Base-by-base conservation (phyloP, 2,888 invertebrate species). In the Drosophila fulvimacula region DNA sequence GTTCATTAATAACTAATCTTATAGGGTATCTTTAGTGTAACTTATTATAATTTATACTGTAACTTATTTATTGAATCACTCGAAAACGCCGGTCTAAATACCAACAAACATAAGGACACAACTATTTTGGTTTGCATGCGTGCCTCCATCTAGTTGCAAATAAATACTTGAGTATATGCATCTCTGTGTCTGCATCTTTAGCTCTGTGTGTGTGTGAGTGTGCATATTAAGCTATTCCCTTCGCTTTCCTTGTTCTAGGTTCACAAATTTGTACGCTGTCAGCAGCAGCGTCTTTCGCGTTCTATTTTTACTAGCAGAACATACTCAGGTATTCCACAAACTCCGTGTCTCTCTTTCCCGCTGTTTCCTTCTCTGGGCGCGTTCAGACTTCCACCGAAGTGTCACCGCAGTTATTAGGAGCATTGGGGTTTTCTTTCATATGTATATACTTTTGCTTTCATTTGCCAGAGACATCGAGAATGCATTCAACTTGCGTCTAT, bases 191-290 rank as follows among this genome's bases (percentile, higher is more conserved):
- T 48, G 32, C 56, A 61, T 58, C n/a, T 59, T 48, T 27, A 32
- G 10, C 17, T 1, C 4, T 39, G 21, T 27, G n/a, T n/a, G 10
- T 41, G 15, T 34, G 34, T 52, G 30, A 15, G 13, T 62, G 19
- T 53, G 15, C 46, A 11, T 46, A 71, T 77, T 71, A 69, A 71
- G 66, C 77, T 74, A 53, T 70, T 46, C 57, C 69, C 42, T 46
- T 21, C 21, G 15, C 15, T 24, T 42, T 76, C 74, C 76, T 87
- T 84, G 87, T 84, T 89, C 73, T 87, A 81, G 81, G 89, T 84
- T 89, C 85, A 88, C 89, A 87, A 81, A 88, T 83, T 79, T 88
- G 83, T 73, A 84, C 73, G 76, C 84, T 88, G 83, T 83, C 83
- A 88, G 81, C 89, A 79, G 89, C 89, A 89, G 87, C 58, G 84